Evolutionary conservation across 2,888 invertebrate species (phyloP).

Genomic region (Mechanitis messenoides): DNA sequence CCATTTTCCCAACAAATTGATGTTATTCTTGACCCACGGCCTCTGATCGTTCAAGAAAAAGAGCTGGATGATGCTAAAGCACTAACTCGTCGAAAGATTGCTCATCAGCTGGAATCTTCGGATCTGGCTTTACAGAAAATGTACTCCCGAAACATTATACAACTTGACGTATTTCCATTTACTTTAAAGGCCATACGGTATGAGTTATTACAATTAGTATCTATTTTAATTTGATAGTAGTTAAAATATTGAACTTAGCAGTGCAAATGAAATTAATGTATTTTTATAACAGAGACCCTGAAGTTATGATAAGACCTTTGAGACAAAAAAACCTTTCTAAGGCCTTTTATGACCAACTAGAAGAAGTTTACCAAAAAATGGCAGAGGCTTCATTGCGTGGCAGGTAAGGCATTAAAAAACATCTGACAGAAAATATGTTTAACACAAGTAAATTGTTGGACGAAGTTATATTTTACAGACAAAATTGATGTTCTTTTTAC

Average conservation of each 20-base stretch:
- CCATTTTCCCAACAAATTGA: constrained; percentile 79
- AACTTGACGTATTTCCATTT: constrained; percentile 80
- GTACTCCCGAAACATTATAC: constrained; percentile 79
- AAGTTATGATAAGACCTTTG: constrained; percentile 73
- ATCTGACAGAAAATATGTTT: not conserved
- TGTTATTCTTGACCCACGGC: constrained; percentile 81
- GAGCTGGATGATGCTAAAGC: constrained; percentile 78
- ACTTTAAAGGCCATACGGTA: constrained; percentile 76
- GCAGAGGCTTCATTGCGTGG: constrained; percentile 73
- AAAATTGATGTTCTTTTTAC: constrained; percentile 33
- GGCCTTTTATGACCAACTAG: constrained; percentile 73
- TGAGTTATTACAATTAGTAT: not conserved
- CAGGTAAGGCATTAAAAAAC: constrained; percentile 55
- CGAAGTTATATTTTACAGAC: not conserved
- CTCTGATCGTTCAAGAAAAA: constrained; percentile 77
- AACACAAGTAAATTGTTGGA: not conserved
- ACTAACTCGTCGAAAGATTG: constrained; percentile 79
- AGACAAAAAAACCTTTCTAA: constrained; percentile 79
- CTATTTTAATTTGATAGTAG: not conserved
- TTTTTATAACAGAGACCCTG: constrained; percentile 48
- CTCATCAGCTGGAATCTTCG: constrained; percentile 83
- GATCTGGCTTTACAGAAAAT: constrained; percentile 79
- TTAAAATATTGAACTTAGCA: not conserved
- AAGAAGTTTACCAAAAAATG: constrained; percentile 77
- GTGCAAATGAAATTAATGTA: no score